Evolutionary conservation across 1,140 invertebrate species (phyloP).

Genomic region (Cryptotermes secundus): DNA sequence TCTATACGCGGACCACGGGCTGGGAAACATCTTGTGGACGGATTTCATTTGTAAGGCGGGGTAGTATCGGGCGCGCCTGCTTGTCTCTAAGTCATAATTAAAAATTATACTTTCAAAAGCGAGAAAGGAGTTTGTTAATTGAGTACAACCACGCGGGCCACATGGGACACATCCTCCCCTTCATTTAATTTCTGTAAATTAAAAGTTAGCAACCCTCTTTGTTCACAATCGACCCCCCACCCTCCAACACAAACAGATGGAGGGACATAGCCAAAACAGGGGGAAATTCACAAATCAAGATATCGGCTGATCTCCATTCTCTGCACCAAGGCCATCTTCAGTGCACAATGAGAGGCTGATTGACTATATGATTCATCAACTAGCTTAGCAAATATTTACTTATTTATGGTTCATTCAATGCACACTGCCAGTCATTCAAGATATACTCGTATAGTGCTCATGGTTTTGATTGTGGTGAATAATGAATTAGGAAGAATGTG

Average conservation of each 20-base stretch:
- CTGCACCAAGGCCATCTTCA: too few species aligned
- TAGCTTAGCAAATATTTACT: too few species aligned
- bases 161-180: not conserved
- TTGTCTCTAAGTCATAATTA: not conserved
- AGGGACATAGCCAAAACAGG: not conserved
- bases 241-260: not conserved
- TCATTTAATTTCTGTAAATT: not conserved
- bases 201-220: not conserved
- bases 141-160: slow-evolving; percentile 1
- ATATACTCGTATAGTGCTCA: too few species aligned
- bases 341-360: too few species aligned
- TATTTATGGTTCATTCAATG: too few species aligned
- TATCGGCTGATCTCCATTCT: not conserved
- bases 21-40: too few species aligned
- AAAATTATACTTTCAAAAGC: slow-evolving; percentile 18
- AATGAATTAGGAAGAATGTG: too few species aligned
- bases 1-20: too few species aligned
- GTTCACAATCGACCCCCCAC: not conserved
- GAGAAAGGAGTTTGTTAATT: not conserved
- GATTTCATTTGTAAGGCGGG: not conserved
- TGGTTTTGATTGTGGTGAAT: too few species aligned
- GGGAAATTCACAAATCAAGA: not conserved
- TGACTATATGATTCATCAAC: too few species aligned
- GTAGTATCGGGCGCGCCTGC: not conserved
- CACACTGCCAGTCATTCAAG: too few species aligned